Evolutionary conservation across 2,888 invertebrate genomes (phyloP).

Genomic region (Andrena minutula): DNA sequence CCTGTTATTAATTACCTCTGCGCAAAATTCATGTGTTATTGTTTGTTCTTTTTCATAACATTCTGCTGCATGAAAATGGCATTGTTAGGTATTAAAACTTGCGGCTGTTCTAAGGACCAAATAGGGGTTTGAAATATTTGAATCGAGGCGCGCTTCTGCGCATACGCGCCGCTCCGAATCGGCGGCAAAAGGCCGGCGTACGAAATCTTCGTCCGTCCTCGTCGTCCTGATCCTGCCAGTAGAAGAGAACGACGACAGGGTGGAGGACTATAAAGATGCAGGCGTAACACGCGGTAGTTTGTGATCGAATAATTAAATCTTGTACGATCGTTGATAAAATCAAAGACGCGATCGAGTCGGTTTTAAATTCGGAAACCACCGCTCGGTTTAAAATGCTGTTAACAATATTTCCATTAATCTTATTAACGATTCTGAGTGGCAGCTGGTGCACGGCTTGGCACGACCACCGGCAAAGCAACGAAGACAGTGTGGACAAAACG

Average conservation of each 20-base stretch:
- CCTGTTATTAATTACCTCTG: too few species aligned
- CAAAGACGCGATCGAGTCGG: not conserved
- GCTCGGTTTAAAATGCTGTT: conserved; percentile 16
- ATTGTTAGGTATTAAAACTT: not conserved
- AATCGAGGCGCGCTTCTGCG: not conserved
- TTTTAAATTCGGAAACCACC: not conserved
- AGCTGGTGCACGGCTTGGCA: conserved; percentile 37
- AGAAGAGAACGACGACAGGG: conserved; percentile 15
- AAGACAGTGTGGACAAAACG: not conserved
- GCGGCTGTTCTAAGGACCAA: not conserved
- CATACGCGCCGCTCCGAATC: conserved; percentile 34
- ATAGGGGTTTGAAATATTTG: not conserved
- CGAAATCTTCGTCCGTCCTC: conserved; percentile 31
- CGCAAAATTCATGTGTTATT: not conserved
- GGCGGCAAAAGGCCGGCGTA: conserved; percentile 48
- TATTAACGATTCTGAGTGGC: conserved; percentile 31
- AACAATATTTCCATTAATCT: conserved; percentile 18
- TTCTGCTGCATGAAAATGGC: too few species aligned
- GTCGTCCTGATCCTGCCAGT: conserved; percentile 29
- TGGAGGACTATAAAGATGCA: conserved; percentile 1
- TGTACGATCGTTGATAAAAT: not conserved
- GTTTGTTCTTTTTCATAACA: too few species aligned
- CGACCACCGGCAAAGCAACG: conserved; percentile 10
- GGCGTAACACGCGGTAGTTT: not conserved
- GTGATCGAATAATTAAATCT: not conserved